Evolutionary conservation across 1,140 invertebrate genomes (phyloP).

Genomic region (Dinothrombium tinctorium): DNA sequence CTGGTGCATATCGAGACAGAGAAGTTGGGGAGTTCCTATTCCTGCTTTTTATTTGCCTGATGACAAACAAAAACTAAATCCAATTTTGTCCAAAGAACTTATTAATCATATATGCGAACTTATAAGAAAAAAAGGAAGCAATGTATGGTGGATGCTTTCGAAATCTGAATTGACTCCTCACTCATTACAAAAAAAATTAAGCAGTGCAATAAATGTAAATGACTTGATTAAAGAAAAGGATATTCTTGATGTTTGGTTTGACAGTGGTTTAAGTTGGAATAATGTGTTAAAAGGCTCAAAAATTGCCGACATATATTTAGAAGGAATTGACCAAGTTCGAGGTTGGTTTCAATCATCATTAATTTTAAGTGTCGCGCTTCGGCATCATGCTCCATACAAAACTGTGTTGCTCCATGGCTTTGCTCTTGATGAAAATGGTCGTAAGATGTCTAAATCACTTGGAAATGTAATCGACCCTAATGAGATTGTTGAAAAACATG

Average conservation of each 20-base stretch:
- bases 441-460: slow-evolving; percentile 95
- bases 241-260: slow-evolving; percentile 98
- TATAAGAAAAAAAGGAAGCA: slow-evolving; percentile 34
- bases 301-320: slow-evolving; percentile 66
- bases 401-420: slow-evolving; percentile 82
- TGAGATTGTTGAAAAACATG: slow-evolving; percentile 13
- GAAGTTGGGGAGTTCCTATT: slow-evolving; percentile 89
- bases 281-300: slow-evolving; percentile 26
- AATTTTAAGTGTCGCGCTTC: slow-evolving; percentile 59
- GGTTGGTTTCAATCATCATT: slow-evolving; percentile 97
- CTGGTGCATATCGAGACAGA: slow-evolving; percentile 95
- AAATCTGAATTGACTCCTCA: slow-evolving; percentile 20
- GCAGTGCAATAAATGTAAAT: slow-evolving; percentile 14
- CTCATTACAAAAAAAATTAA: slow-evolving; percentile 23
- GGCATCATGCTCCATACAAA: slow-evolving; percentile 49
- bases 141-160: slow-evolving; percentile 68
- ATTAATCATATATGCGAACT: slow-evolving; percentile 40
- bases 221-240: slow-evolving; percentile 29
- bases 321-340: slow-evolving; percentile 85
- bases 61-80: slow-evolving; percentile 24
- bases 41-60: slow-evolving; percentile 55
- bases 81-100: slow-evolving; percentile 6
- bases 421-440: slow-evolving; percentile 63
- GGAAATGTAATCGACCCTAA: slow-evolving; percentile 77
- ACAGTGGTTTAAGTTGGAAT: slow-evolving; percentile 87